Evolutionary conservation across 2,888 invertebrate genomes (phyloP).

Genomic region (Deilephila porcellus): DNA sequence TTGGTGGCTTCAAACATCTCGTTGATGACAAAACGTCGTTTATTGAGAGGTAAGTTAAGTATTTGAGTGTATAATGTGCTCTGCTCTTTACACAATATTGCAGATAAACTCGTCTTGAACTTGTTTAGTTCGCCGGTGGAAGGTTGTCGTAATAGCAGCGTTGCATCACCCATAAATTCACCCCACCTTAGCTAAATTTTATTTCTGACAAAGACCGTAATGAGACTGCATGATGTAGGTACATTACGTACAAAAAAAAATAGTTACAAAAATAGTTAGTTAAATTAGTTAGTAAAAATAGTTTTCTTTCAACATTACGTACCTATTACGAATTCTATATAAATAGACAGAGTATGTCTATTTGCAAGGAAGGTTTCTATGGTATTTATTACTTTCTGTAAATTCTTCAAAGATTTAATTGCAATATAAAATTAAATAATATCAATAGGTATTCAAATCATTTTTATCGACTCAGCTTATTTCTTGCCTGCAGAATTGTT

Average conservation of each 20-base stretch:
- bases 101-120: conserved; percentile 55
- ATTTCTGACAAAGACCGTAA: neutral
- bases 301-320: too few relatives aligned
- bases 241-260: too few relatives aligned
- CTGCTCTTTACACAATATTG: conserved; percentile 40
- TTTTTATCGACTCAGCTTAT: neutral
- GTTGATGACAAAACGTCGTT: conserved; percentile 67
- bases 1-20: conserved; percentile 77
- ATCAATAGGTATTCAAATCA: too few relatives aligned
- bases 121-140: conserved; percentile 57
- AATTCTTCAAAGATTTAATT: neutral
- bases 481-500: conserved; percentile 57
- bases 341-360: too few relatives aligned
- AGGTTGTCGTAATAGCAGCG: conserved; percentile 50
- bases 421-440: neutral
- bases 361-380: too few relatives aligned
- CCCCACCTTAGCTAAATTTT: conserved; percentile 24
- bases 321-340: too few relatives aligned
- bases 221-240: neutral
- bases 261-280: too few relatives aligned
- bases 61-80: neutral
- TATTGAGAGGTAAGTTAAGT: conserved; percentile 68
- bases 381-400: too few relatives aligned
- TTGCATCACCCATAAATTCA: conserved; percentile 24
- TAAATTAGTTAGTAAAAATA: too few relatives aligned